Conservation (phyloP, 2,797 vertebrate species). For the Gouania willdenowi region DNA sequence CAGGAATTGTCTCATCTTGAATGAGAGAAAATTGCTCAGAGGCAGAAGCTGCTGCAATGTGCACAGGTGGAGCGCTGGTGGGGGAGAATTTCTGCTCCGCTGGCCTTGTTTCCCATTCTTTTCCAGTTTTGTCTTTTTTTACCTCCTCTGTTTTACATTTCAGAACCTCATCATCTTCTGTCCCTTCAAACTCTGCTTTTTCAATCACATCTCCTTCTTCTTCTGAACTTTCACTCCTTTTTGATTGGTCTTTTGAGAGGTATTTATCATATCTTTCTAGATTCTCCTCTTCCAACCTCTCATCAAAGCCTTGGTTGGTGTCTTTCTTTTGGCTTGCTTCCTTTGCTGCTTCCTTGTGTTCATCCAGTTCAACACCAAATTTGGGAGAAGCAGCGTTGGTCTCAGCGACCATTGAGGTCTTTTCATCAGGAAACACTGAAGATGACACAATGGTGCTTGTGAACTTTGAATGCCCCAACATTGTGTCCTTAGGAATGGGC, state of each 20-base stretch:
- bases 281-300: constrained; percentile 76
- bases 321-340: constrained; percentile 57
- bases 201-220: constrained; percentile 88
- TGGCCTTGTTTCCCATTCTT: constrained; percentile 60
- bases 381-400: constrained; percentile 51
- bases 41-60: constrained; percentile 47
- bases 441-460: constrained; percentile 57
- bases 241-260: constrained; percentile 67
- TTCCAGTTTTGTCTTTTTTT: constrained; percentile 64
- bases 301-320: constrained; percentile 64
- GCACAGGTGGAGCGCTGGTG: constrained; percentile 2
- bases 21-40: constrained; percentile 91
- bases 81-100: constrained; percentile 35
- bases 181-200: constrained; percentile 91
- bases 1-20: constrained; percentile 97
- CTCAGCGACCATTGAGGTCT: constrained; percentile 47
- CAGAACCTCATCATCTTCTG: constrained; percentile 81
- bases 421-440: constrained; percentile 61
- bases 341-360: constrained; percentile 45
- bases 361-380: constrained; percentile 33
- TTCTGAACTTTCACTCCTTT: constrained; percentile 79
- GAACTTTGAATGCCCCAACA: constrained; percentile 20
- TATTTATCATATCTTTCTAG: constrained; percentile 65
- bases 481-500: constrained; percentile 49
- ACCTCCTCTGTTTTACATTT: constrained; percentile 74